Percentiles rank a stretch among this genome's conserved stretches.
Evolutionary conservation across 2,888 invertebrate genomes (phyloP).

Genomic region (Agrochola circellaris): DNA sequence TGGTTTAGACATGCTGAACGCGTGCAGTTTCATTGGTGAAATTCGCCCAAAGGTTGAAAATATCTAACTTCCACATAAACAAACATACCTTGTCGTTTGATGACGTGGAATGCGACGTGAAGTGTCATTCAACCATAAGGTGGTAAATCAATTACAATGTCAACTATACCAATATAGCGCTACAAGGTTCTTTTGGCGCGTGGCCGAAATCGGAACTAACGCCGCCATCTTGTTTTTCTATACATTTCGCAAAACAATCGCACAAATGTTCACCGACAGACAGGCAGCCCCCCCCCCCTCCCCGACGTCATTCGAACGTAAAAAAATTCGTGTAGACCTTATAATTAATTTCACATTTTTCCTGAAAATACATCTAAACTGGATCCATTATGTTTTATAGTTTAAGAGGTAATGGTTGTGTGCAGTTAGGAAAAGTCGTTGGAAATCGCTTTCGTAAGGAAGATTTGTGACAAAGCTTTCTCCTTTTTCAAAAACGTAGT

Average conservation of each 20-base stretch:
- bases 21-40: no score
- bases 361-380: background rate
- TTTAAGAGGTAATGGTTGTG: background rate
- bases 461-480: background rate
- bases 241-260: no score
- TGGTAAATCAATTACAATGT: background rate
- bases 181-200: background rate
- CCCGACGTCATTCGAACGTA: no score
- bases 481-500: constrained; percentile 4
- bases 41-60: background rate
- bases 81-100: background rate
- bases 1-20: no score
- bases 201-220: no score
- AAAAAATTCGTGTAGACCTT: background rate
- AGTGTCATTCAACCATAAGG: background rate
- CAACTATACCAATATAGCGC: background rate
- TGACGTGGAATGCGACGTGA: background rate
- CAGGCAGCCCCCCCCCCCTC: no score
- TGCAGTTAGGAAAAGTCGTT: background rate
- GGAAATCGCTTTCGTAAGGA: background rate
- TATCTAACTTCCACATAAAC: background rate
- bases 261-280: no score
- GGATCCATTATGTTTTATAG: background rate
- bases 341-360: background rate
- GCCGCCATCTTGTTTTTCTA: no score